Percentiles rank a stretch among this genome's conserved stretches.
Evolutionary conservation across 2,113 vertebrate genomes (phyloP).

Genomic region (Patagioenas fasciata): DNA sequence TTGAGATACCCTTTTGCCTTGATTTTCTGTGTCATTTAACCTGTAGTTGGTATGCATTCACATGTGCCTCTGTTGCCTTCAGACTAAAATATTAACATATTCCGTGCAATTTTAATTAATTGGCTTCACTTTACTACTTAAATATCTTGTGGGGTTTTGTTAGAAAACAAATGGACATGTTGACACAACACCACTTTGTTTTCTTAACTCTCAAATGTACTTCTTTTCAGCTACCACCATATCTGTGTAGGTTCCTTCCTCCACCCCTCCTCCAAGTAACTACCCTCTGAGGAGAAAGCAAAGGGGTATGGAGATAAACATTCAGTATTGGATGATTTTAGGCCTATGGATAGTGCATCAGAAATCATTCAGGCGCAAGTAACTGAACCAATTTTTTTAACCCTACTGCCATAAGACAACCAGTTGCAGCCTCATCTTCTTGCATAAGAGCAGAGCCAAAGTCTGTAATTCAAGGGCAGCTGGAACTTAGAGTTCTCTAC

Average conservation of each 20-base stretch:
- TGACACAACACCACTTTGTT: not conserved
- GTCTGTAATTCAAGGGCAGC: not conserved
- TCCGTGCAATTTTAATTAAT: not conserved
- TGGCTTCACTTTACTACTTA: not conserved
- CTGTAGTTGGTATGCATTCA: not conserved
- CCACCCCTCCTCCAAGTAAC: rapidly evolving
- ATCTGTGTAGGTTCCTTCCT: too few species aligned
- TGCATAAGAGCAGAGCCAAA: not conserved
- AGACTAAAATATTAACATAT: not conserved
- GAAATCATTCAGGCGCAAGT: not conserved
- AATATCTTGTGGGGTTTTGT: not conserved
- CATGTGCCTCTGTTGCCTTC: not conserved
- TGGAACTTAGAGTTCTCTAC: not conserved
- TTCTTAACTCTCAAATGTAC: not conserved
- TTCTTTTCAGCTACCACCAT: not conserved
- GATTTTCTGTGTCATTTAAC: not conserved
- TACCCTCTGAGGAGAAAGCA: not conserved
- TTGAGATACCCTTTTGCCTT: not conserved
- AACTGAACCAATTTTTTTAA: not conserved
- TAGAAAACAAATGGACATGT: not conserved
- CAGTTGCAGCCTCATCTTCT: not conserved
- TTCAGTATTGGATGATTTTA: not conserved
- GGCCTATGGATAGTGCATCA: not conserved
- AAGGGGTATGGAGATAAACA: not conserved
- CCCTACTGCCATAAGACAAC: not conserved